A percentile compares a stretch with the other conserved stretches of the same genome.
These are phyloP conservation scores for Nomada flava DNA, from an alignment of 2,888 invertebrate species.

Conservation along the genomic window DNA sequence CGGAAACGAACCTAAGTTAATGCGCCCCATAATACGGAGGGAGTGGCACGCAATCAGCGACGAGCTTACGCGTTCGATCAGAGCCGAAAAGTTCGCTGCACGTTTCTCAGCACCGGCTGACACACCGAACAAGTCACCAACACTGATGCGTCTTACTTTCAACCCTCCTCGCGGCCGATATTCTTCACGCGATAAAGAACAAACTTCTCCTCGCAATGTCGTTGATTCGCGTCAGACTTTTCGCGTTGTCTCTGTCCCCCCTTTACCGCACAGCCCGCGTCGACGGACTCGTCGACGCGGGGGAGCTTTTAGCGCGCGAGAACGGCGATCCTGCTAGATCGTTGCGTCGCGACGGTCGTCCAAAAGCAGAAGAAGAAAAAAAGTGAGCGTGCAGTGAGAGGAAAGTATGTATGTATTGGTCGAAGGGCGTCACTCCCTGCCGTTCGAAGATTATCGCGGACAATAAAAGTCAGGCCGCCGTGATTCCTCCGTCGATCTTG, in stretches of 20 bases:
- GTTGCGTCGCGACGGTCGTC: slow-evolving; percentile 38
- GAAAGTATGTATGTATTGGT: slow-evolving; percentile 51
- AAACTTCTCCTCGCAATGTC: slow-evolving; percentile 68
- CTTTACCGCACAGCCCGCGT: not conserved
- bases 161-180: slow-evolving; percentile 39
- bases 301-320: slow-evolving; percentile 59
- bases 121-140: slow-evolving; percentile 12
- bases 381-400: slow-evolving; percentile 17
- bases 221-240: slow-evolving; percentile 62
- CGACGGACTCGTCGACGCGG: slow-evolving; percentile 8
- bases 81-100: slow-evolving; percentile 31
- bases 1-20: too few relatives aligned
- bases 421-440: slow-evolving; percentile 58
- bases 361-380: slow-evolving; percentile 8
- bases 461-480: slow-evolving; percentile 69
- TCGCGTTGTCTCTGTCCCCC: slow-evolving; percentile 14
- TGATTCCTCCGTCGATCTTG: slow-evolving; percentile 61
- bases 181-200: slow-evolving; percentile 64
- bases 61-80: slow-evolving; percentile 52
- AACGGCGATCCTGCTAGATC: slow-evolving; percentile 46
- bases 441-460: slow-evolving; percentile 69
- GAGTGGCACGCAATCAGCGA: slow-evolving; percentile 21
- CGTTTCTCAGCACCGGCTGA: slow-evolving; percentile 28
- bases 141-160: not conserved
- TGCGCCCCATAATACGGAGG: not conserved